Conservation (phyloP, 2,113 vertebrate genomes). For the Ophiodon elongatus region DNA sequence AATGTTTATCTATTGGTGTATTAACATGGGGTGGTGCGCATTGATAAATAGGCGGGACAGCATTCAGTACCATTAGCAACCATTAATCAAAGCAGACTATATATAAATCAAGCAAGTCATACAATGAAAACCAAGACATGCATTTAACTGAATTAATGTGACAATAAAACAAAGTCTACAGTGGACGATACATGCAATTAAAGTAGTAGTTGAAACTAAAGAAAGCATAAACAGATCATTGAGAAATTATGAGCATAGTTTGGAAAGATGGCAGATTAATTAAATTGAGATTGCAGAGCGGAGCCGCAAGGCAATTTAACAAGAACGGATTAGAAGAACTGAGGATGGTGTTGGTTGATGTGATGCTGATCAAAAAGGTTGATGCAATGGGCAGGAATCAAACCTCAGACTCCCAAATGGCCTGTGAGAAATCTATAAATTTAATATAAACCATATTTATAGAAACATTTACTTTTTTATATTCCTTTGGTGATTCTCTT, state of each 20-base stretch:
- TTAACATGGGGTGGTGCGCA: background rate
- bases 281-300: background rate
- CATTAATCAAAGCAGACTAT: background rate
- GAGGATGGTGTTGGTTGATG: background rate
- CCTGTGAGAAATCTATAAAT: background rate
- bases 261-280: background rate
- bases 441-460: background rate
- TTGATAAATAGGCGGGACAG: background rate
- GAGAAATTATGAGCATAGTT: background rate
- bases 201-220: background rate
- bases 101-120: background rate
- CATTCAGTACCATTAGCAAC: background rate
- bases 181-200: background rate
- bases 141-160: background rate
- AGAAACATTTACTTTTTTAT: background rate
- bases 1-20: background rate
- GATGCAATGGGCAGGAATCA: background rate
- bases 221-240: background rate
- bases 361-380: background rate
- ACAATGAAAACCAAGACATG: background rate
- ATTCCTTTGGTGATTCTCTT: background rate
- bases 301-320: constrained; percentile 1
- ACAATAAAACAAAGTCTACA: background rate
- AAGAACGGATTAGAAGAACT: too few species aligned
- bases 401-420: background rate